phyloP scores from a whole-genome alignment of 64 coral and sea anemone species.

The Acropora tenuis region DNA sequence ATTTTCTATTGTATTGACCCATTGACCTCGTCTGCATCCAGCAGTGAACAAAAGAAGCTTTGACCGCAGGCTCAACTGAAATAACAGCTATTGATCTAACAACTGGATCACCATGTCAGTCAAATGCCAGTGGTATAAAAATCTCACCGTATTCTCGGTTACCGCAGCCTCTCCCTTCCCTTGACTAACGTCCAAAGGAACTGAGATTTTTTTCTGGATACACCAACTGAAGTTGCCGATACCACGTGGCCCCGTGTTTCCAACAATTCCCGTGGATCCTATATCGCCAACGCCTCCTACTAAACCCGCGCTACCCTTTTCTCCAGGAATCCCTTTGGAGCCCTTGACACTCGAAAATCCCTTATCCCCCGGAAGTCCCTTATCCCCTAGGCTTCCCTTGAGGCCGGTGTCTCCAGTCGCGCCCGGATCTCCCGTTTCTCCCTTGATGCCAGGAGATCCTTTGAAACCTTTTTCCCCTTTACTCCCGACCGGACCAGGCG shows the following conservation, averaged over 20 bases:
- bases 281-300: not conserved
- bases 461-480: not conserved
- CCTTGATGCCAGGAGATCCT: constrained; percentile 15
- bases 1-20: no score
- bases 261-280: not conserved
- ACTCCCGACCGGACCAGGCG: not conserved
- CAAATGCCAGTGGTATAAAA: no score
- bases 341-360: not conserved
- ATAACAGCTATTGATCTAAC: no score
- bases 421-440: not conserved
- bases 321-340: not conserved
- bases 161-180: not conserved
- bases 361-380: not conserved
- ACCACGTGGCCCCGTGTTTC: not conserved
- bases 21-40: no score
- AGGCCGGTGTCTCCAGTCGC: not conserved
- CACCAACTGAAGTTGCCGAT: constrained; percentile 50
- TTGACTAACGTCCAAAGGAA: not conserved
- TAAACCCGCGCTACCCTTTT: not conserved
- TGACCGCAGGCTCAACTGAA: no score
- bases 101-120: no score
- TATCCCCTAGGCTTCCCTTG: not conserved
- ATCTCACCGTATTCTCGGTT: not conserved
- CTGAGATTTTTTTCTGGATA: not conserved
- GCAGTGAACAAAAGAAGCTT: no score